These are phyloP conservation scores for Loripinus fragilis DNA, from an alignment of 2,888 invertebrate genomes.

Conservation along the genomic window DNA sequence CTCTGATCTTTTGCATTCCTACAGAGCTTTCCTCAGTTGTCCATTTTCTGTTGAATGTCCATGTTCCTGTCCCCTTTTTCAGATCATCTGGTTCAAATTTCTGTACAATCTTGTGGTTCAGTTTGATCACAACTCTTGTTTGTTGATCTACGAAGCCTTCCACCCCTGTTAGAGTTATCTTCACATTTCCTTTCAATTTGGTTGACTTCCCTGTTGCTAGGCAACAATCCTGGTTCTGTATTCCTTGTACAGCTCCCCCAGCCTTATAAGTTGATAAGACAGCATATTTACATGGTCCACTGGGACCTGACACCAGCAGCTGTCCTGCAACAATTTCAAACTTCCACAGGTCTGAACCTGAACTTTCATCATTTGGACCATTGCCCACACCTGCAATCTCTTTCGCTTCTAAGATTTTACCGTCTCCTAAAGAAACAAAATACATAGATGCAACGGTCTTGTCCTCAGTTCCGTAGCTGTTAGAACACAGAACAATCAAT, in stretches of 20 bases:
- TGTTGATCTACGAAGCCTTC: slow-evolving; percentile 59
- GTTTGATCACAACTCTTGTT: slow-evolving; percentile 58
- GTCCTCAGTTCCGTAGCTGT: slow-evolving; percentile 68
- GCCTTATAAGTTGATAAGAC: slow-evolving; percentile 61
- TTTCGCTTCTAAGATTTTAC: slow-evolving; percentile 22
- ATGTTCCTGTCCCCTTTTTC: slow-evolving; percentile 45
- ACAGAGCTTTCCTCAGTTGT: slow-evolving; percentile 46
- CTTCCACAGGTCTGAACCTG: slow-evolving; percentile 65
- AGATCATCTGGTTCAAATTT: slow-evolving; percentile 48
- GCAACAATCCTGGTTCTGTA: slow-evolving; percentile 45
- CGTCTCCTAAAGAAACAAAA: slow-evolving; percentile 44
- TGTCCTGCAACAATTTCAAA: slow-evolving; percentile 54
- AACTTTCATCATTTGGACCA: slow-evolving; percentile 50
- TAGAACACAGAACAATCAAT: slow-evolving; percentile 70
- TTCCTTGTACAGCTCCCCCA: slow-evolving; percentile 20
- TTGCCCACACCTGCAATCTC: slow-evolving; percentile 44
- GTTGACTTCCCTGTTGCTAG: slow-evolving; percentile 63
- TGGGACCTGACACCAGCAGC: slow-evolving; percentile 64
- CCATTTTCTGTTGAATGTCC: slow-evolving; percentile 65
- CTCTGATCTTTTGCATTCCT: slow-evolving; percentile 65
- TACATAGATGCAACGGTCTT: slow-evolving; percentile 67
- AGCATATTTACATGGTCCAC: slow-evolving; percentile 71
- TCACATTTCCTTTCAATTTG: slow-evolving; percentile 48
- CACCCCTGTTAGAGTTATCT: slow-evolving; percentile 54
- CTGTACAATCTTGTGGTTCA: slow-evolving; percentile 54